Conservation (phyloP, 2,113 vertebrate species). For the Ptyas mucosa region DNA sequence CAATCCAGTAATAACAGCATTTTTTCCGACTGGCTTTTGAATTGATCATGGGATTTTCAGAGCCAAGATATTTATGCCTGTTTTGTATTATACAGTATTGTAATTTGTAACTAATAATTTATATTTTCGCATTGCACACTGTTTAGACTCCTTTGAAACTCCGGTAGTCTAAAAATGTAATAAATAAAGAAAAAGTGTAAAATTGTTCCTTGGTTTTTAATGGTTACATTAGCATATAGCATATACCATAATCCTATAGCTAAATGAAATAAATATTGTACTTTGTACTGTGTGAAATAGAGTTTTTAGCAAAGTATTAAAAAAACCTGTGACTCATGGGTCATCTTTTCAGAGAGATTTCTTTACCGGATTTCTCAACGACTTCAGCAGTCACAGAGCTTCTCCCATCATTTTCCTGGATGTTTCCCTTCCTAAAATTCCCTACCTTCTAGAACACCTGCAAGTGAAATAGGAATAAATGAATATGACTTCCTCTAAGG, state of each 20-base stretch:
- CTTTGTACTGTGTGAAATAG: conserved; percentile 66
- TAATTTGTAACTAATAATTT: neutral
- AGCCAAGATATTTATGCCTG: neutral
- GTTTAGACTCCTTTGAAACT: neutral
- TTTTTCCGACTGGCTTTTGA: neutral
- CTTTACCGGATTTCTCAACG: no score
- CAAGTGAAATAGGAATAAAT: neutral
- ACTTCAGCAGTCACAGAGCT: no score
- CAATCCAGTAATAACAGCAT: neutral
- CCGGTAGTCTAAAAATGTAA: neutral
- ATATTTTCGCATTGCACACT: neutral
- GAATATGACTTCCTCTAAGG: neutral
- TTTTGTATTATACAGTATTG: neutral
- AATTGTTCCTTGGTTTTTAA: neutral
- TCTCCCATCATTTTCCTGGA: neutral
- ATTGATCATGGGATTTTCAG: neutral
- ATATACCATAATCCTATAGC: neutral
- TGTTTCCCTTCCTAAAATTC: neutral
- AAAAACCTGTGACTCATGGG: no score
- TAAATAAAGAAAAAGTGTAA: neutral
- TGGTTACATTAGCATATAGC: neutral
- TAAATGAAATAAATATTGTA: conserved; percentile 15
- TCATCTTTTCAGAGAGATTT: no score
- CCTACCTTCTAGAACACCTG: neutral
- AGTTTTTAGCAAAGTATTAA: conserved; percentile 81